Base-by-base conservation (phyloP, 2,113 vertebrate species). In the Poicephalus gulielmi region DNA sequence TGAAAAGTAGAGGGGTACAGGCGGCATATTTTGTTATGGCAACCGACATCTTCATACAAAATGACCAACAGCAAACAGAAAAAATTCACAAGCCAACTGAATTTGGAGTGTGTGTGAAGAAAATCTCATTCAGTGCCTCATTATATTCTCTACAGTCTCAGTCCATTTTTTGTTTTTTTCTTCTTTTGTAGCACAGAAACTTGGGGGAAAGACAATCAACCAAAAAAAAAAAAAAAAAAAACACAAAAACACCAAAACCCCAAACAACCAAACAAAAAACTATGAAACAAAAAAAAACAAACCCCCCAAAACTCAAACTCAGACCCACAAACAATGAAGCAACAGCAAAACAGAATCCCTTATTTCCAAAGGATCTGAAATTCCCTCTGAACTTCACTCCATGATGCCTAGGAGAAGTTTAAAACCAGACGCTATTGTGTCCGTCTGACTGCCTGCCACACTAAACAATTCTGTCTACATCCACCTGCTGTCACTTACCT, bases 1-100 rank as follows among this genome's bases (percentile, higher is more conserved):
- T 2, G 20, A 83, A 87, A 86, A 85, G 53, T 6, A 76, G 63
- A 55, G 0, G 12, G 77, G 83, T 44, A 86, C 7, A 20, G 57
- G 22, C 68, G 2, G 11, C 11, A 41, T 1, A 2, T 52, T 87
- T 49, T 2, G 0, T 28, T 78, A 68, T 1, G 5, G 15, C 27
- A 92, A 57, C 0, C 70, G 7, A 71, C 6, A 81, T 10, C n/a
- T 57, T 83, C 68, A 62, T 41, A 74, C 86, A 91, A 66, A 88
- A 0, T n/a, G n/a, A 80, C 8, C 55, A 91, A 83, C 1, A 43
- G 49, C 23, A 83, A 88, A 76, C 18, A 84, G 41, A 35, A 74
- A 83, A 75, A 68, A 60, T 37, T 78, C 66, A 86, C 27, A 57
- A 92, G 9, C 14, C 25, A 67, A 39, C 0, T 43, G 17, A 76